Evolutionary conservation across 2,797 vertebrate genomes (phyloP).

Genomic region (Tiaroga cobitis): DNA sequence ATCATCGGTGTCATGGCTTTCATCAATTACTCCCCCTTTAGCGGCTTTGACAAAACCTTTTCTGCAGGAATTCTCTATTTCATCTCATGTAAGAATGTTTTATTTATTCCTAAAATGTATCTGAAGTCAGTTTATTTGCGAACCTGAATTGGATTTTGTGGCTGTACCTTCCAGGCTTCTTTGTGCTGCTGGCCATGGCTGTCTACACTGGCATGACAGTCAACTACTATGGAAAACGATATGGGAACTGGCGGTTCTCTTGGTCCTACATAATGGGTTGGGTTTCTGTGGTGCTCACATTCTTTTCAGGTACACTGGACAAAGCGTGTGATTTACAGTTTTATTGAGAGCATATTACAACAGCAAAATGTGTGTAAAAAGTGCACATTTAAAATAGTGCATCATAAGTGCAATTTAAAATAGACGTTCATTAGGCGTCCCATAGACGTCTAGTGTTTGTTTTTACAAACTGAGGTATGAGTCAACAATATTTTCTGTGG

Average conservation of each 20-base stretch:
- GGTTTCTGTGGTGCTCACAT: constrained; percentile 84
- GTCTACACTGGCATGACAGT: constrained; percentile 84
- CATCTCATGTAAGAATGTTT: constrained; percentile 78
- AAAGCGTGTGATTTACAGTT: not conserved
- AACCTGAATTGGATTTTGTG: not conserved
- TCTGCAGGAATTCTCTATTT: constrained; percentile 85
- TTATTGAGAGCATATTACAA: not conserved
- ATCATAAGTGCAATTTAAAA: not conserved
- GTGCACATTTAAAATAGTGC: not conserved
- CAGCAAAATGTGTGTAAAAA: not conserved
- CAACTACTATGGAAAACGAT: constrained; percentile 84
- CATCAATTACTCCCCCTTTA: constrained; percentile 82
- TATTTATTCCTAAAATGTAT: not conserved
- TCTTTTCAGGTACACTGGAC: constrained; percentile 80
- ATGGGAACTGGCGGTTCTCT: constrained; percentile 83
- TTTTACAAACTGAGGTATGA: too few species aligned
- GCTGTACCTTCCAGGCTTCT: constrained; percentile 73
- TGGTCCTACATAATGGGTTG: constrained; percentile 87
- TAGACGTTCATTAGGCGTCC: not conserved
- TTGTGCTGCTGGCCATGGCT: constrained; percentile 85
- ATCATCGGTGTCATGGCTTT: constrained; percentile 84
- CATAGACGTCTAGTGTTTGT: not conserved
- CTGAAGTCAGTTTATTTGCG: not conserved
- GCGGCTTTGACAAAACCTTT: constrained; percentile 83
- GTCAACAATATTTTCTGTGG: not conserved